Percentiles rank a stretch among this genome's conserved stretches.
phyloP scores from a whole-genome alignment of 2,888 invertebrate genomes.

The Leucoma salicis region DNA sequence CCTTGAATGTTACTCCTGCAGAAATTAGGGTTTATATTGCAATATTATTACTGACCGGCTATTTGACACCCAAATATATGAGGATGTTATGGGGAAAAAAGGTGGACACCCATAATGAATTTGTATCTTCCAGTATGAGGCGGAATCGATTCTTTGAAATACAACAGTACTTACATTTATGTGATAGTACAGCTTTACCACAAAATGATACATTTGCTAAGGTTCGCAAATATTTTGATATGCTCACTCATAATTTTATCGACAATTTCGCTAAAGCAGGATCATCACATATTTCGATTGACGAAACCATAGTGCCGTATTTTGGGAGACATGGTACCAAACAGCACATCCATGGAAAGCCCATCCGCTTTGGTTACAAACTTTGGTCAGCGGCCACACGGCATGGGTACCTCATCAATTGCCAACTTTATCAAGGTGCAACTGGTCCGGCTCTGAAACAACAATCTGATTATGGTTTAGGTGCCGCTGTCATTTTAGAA shows the following conservation, averaged over 20 bases:
- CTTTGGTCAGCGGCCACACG: background rate
- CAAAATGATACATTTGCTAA: slow-evolving; percentile 6
- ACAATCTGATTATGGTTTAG: background rate
- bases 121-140: slow-evolving; percentile 7
- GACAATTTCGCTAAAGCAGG: background rate
- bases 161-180: slow-evolving; percentile 8
- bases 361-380: background rate
- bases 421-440: background rate
- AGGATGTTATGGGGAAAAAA: background rate
- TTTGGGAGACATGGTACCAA: slow-evolving; percentile 1
- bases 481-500: background rate
- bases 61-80: slow-evolving; percentile 1
- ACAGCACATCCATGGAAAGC: slow-evolving; percentile 1
- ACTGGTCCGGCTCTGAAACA: background rate
- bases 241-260: background rate
- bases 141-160: slow-evolving; percentile 10
- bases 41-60: background rate
- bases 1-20: slow-evolving; percentile 5
- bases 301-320: background rate
- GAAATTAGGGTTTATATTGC: slow-evolving; percentile 8
- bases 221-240: slow-evolving; percentile 1
- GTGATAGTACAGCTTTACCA: slow-evolving; percentile 8
- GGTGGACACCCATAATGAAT: slow-evolving; percentile 2
- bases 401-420: background rate
- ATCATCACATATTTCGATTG: slow-evolving; percentile 1